Base-by-base conservation (phyloP, 2,888 invertebrate species). In the Panzeria rudis region DNA sequence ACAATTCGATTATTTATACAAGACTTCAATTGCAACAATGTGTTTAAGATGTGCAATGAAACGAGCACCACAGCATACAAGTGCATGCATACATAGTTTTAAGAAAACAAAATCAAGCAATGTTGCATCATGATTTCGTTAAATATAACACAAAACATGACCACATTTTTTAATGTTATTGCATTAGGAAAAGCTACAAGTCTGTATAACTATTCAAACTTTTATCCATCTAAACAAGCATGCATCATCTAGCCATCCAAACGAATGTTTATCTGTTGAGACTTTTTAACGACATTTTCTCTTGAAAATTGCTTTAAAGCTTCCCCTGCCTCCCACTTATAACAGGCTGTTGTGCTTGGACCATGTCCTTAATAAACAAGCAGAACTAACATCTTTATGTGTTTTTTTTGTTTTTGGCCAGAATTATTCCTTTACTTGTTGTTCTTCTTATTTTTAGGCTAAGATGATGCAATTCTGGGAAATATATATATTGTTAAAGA, bases 1-100 rank as follows among this genome's bases (percentile, higher is more conserved):
- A 47, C 71, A 77, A 84, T 84, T 84, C 68, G 84, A 77, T 84
- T 80, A 80, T 84, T 77, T 81, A 77, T 68, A 77, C 77, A 84
- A 77, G 76, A 68, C 84, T 68, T 61, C 62, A 81, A 68, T 69
- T 77, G 52, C 77, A 75, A 68, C 75, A 81, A 61, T 44, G 56
- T 76, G 56, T 2, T 41, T 38, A 23, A 29, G 13, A 23, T 54
- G 32, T 72, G 15, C 47, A 20, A 61, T 15, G 17, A 29, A 29
- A 62, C 1, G 47, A n/a, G 17, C 44, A 41, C 32, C 32, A 59
- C n/a, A 41, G 29, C 15, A 15, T 29, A 29, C 5, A 29, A 4
- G 29, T 29, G 29, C 29, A 29, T 5, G 5, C 29, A 17, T 11
- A 62, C 17, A 54, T 25, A 2, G n/a, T 8, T 17, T 32, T 25